A percentile compares a stretch with the other conserved stretches of the same genome.
Conservation (phyloP, 23 tunicate genomes). For the Corella eumyota region DNA sequence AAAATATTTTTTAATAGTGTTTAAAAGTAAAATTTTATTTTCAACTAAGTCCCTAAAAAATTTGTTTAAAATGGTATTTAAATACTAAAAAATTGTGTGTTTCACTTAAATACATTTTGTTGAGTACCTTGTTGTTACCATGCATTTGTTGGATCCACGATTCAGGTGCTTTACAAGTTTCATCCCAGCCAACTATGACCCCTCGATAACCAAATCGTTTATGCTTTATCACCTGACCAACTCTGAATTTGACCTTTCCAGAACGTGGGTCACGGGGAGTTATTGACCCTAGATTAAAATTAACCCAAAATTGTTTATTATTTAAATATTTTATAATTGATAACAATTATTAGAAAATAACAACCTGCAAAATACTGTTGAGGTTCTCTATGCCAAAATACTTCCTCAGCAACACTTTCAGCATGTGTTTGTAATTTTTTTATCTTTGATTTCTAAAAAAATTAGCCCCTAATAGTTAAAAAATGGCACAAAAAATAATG, state of each 20-base stretch:
- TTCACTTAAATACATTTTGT: too few species aligned
- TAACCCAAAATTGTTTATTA: too few species aligned
- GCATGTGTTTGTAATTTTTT: neutral
- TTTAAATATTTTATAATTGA: too few species aligned
- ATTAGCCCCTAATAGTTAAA: too few species aligned
- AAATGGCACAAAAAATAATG: too few species aligned
- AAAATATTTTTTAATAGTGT: too few species aligned
- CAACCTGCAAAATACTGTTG: conserved; percentile 27
- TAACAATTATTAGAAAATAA: too few species aligned
- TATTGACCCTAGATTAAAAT: conserved; percentile 24
- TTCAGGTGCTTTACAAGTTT: conserved; percentile 67
- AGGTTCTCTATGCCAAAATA: conserved; percentile 29
- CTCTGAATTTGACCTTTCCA: conserved; percentile 28
- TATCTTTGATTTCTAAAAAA: too few species aligned
- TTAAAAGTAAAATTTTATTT: too few species aligned
- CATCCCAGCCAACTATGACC: conserved; percentile 93
- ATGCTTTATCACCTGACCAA: conserved; percentile 83
- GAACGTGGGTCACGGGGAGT: conserved; percentile 34
- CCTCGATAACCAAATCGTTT: conserved; percentile 69
- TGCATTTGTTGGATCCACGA: conserved; percentile 48
- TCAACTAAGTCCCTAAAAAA: too few species aligned
- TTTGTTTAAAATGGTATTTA: too few species aligned
- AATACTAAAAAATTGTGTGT: too few species aligned
- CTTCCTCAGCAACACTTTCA: conserved; percentile 65
- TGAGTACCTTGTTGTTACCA: conserved; percentile 10